Evolutionary conservation across 1,140 invertebrate species (phyloP).

Genomic region (Rhizoglyphus robini): DNA sequence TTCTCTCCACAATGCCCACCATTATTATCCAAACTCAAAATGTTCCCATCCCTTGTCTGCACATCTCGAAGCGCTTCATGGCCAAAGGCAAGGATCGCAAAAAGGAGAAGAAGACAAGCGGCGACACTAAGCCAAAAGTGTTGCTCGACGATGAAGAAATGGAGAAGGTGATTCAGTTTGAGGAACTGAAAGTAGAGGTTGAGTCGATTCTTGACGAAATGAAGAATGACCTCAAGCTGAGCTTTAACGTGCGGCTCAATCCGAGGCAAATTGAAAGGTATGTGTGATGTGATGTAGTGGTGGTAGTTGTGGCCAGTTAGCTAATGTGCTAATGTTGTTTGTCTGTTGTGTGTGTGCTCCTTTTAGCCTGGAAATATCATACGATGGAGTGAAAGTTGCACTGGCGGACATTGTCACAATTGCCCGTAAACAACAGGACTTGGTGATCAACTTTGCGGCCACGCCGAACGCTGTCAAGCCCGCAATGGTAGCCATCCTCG

Average conservation of each 20-base stretch:
- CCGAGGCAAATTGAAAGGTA: slow-evolving; percentile 14
- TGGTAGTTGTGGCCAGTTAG: not conserved
- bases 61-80: not conserved
- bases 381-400: not conserved
- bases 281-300: no score
- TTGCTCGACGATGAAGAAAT: slow-evolving; percentile 20
- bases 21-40: no score
- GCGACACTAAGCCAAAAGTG: slow-evolving; percentile 18
- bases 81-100: slow-evolving; percentile 15
- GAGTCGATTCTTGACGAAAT: not conserved
- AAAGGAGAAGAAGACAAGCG: slow-evolving; percentile 4
- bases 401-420: slow-evolving; percentile 19
- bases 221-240: not conserved
- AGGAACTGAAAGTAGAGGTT: slow-evolving; percentile 2
- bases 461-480: slow-evolving; percentile 21
- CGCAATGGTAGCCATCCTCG: not conserved
- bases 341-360: not conserved
- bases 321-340: not conserved
- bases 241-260: slow-evolving; percentile 8
- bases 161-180: slow-evolving; percentile 11
- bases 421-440: not conserved
- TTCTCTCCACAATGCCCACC: no score
- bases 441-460: slow-evolving; percentile 15
- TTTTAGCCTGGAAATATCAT: slow-evolving; percentile 9
- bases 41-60: no score